A percentile compares a stretch with the other conserved stretches of the same genome.
Evolutionary conservation across 2,888 invertebrate genomes (phyloP).

Genomic region (Tipula lateralis): DNA sequence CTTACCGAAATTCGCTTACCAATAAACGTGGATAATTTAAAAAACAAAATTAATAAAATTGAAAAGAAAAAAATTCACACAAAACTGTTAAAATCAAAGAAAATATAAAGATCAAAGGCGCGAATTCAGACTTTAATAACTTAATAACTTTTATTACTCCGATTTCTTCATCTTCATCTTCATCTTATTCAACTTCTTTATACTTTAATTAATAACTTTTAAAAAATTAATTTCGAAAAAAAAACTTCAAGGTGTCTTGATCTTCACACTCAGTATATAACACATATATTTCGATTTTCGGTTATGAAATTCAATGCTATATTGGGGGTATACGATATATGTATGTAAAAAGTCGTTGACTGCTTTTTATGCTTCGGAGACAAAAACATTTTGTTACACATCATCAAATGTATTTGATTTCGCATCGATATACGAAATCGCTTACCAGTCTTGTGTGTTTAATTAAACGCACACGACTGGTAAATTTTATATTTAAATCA

Average conservation of each 20-base stretch:
- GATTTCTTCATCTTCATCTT: not conserved
- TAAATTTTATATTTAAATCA: too few relatives aligned
- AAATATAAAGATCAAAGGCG: not conserved
- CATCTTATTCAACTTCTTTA: not conserved
- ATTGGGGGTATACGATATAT: not conserved
- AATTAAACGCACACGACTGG: too few relatives aligned
- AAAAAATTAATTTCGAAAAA: conserved; percentile 6
- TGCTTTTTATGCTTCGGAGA: too few relatives aligned
- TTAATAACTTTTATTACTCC: conserved; percentile 19
- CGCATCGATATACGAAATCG: too few relatives aligned
- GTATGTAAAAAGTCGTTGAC: not conserved
- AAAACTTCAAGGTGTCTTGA: conserved; percentile 6
- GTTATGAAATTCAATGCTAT: not conserved
- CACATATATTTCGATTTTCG: not conserved
- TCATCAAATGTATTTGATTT: too few relatives aligned
- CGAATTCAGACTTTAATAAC: not conserved
- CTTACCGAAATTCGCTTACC: conserved; percentile 19
- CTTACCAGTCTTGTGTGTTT: too few relatives aligned
- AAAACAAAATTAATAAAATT: conserved; percentile 3
- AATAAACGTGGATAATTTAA: conserved; percentile 11
- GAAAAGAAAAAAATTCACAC: not conserved
- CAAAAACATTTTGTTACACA: too few relatives aligned
- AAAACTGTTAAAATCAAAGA: conserved; percentile 12
- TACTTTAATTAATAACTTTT: conserved; percentile 13
- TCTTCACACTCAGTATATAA: not conserved